Evolutionary conservation across 1,140 invertebrate species (phyloP), one percentile per base, ranked within the genome.

Genomic region (Grapholita molesta): DNA sequence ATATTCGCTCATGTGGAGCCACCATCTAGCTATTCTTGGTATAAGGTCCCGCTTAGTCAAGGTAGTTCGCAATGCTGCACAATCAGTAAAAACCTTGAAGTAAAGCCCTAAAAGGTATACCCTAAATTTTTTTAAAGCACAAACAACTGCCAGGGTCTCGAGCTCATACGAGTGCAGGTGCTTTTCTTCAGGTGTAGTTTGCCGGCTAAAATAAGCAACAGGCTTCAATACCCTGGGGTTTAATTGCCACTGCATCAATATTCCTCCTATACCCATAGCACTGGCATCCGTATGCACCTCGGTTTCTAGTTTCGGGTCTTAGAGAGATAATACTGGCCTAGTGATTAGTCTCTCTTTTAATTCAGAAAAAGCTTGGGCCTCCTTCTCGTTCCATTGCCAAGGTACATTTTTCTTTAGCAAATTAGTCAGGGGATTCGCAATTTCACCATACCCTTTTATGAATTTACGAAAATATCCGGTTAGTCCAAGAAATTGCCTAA

Each of bases 91-190:
- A 3, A 90, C 66, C 33, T 71, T 86, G 67, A 91, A 91, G 12
- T 71, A 38, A 11, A 80, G 73, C 0, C 80, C 78, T 3, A 85
- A 12, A 5, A 92, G 68, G 66, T 90, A 92, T 3, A 74, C 55
- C 65, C 75, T 71, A 68, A 86, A 86, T 57, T 77, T 77, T 33
- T 74, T 74, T 12, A 84, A 64, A 7, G 79, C 72, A 24, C 76
- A 69, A 0, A 88, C 69, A 30, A 85, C 70, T 2, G 82, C 80
- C 15, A 86, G 32, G 6, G 77, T 76, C 53, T 88, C 83, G 3
- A 91, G 70, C 76, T 94, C 92, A 64, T 90, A 92, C 53, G 84
- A 89, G 9, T 77, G 76, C 61, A 91, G 92, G 28, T 86, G 82
- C 6, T 57, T 71, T 77, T 94, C 92, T 12, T 76, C 68, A 2